These are phyloP conservation scores for Lytechinus variegatus DNA, from an alignment of 35 echinoderm and acorn worm species.

Conservation along the genomic window DNA sequence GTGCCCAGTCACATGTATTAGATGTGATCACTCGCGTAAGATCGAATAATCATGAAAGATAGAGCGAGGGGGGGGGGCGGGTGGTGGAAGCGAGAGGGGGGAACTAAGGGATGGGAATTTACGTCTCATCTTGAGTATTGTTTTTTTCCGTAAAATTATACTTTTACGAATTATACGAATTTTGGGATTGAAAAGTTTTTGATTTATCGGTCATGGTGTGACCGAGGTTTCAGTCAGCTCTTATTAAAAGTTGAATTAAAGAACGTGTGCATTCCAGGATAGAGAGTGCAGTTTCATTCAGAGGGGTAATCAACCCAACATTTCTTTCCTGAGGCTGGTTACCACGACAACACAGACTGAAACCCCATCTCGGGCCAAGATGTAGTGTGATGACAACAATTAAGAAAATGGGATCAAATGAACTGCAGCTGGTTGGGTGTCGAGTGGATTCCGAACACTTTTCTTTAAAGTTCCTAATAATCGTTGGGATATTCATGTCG, in stretches of 20 bases:
- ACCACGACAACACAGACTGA: background rate
- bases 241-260: background rate
- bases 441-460: background rate
- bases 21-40: too few species aligned
- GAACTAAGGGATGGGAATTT: too few species aligned
- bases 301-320: background rate
- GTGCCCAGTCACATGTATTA: too few species aligned
- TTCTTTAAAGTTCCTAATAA: background rate
- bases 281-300: background rate
- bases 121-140: too few species aligned
- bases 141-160: too few species aligned
- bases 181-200: too few species aligned
- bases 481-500: background rate
- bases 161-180: too few species aligned
- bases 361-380: background rate
- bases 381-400: slow-evolving; percentile 18
- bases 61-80: too few species aligned
- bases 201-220: too few species aligned
- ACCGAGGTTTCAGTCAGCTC: too few species aligned
- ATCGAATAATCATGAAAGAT: too few species aligned
- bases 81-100: too few species aligned
- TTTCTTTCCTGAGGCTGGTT: background rate
- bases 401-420: background rate
- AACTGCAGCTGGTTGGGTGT: background rate
- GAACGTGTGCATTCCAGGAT: background rate